Evolutionary conservation across 1,140 invertebrate species (phyloP).

Genomic region (Hypsibius dujardini): DNA sequence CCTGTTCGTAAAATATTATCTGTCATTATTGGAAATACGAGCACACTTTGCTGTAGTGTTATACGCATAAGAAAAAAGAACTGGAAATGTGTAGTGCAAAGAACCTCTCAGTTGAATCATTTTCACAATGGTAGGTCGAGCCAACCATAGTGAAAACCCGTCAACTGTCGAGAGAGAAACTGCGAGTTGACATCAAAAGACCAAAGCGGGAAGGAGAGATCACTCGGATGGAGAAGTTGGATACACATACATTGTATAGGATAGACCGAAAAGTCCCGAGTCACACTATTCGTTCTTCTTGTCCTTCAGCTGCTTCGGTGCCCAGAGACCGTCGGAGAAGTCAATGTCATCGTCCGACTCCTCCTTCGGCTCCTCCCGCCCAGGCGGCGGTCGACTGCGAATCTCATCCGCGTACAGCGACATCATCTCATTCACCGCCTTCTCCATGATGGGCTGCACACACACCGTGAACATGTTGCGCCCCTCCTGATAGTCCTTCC

Average conservation of each 20-base stretch:
- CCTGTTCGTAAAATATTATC: background rate
- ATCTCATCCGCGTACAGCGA: slow-evolving; percentile 12
- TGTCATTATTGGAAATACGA: background rate
- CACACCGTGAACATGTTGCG: slow-evolving; percentile 14
- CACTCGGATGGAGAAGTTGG: background rate
- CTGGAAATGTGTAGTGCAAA: background rate
- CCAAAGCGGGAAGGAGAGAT: background rate
- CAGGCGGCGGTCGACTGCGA: background rate
- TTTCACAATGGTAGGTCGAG: background rate
- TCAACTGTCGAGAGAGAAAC: background rate
- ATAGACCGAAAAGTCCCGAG: background rate
- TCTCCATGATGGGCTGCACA: slow-evolving; percentile 12
- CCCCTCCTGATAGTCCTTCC: slow-evolving; percentile 15
- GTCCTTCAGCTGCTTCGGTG: background rate
- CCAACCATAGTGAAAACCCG: background rate
- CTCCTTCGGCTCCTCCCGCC: slow-evolving; percentile 2
- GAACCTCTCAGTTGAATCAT: background rate
- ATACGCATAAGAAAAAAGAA: background rate
- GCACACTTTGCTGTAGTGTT: background rate
- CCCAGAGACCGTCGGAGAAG: background rate
- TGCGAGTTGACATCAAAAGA: background rate
- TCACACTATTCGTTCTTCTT: slow-evolving; percentile 1
- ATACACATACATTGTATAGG: background rate
- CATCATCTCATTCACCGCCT: slow-evolving; percentile 11
- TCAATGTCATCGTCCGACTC: slow-evolving; percentile 15